These are phyloP conservation scores for Gobius niger DNA, from an alignment of 2,113 vertebrate species.

Conservation along the genomic window DNA sequence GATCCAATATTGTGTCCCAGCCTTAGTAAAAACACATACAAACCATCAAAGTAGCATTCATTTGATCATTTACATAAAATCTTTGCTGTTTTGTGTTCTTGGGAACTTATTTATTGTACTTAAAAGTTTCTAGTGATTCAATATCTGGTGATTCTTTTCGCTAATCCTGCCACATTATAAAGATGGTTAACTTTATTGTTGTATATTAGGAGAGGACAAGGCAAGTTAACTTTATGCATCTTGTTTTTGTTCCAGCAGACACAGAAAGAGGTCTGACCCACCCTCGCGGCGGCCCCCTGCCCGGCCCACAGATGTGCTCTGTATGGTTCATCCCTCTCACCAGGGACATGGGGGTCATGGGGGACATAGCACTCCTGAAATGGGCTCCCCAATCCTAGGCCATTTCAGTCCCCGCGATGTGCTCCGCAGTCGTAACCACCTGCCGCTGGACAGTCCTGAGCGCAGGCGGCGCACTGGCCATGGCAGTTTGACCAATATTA, in stretches of 20 bases:
- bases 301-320: conserved; percentile 86
- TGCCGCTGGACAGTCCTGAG: conserved; percentile 88
- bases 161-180: background rate
- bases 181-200: background rate
- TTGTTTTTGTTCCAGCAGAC: conserved; percentile 69
- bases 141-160: background rate
- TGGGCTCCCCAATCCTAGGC: conserved; percentile 83
- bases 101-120: background rate
- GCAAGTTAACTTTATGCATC: background rate
- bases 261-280: conserved; percentile 89
- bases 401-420: conserved; percentile 88
- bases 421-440: conserved; percentile 82
- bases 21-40: conserved; percentile 14
- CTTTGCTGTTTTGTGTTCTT: background rate
- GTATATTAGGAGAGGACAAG: background rate
- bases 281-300: conserved; percentile 86
- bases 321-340: conserved; percentile 86
- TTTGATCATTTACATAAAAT: background rate
- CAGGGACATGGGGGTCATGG: conserved; percentile 71
- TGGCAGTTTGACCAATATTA: conserved; percentile 92
- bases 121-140: background rate
- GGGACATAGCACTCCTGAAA: conserved; percentile 80
- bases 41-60: background rate
- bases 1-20: background rate
- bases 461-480: conserved; percentile 85